A percentile compares a stretch with the other conserved stretches of the same genome.
These are phyloP conservation scores for Dynastes grantii DNA, from an alignment of 2,888 invertebrate genomes.

Conservation along the genomic window DNA sequence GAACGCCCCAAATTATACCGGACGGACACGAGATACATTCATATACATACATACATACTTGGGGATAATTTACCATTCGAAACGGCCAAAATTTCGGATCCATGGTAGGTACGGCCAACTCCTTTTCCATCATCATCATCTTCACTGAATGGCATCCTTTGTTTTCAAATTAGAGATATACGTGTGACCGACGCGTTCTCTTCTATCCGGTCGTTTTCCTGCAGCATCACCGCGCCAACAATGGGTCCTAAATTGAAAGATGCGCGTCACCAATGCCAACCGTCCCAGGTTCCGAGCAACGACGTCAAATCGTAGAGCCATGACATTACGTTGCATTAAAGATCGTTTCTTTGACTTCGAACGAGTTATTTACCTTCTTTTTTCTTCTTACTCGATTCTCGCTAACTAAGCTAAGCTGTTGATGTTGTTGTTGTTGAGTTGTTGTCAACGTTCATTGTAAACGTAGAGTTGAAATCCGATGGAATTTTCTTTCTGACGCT, in stretches of 20 bases:
- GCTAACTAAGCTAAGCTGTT: not conserved
- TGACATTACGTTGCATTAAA: constrained; percentile 35
- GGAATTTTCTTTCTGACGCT: not conserved
- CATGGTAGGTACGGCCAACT: constrained; percentile 8
- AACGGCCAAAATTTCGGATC: constrained; percentile 20
- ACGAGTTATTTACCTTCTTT: not conserved
- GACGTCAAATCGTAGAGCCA: constrained; percentile 22
- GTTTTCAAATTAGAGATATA: constrained; percentile 35
- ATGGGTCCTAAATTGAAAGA: constrained; percentile 32
- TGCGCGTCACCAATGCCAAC: constrained; percentile 19
- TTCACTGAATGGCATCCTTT: constrained; percentile 16
- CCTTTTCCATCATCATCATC: not conserved
- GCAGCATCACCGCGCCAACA: constrained; percentile 27
- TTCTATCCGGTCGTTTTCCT: constrained; percentile 6
- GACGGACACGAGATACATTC: not conserved
- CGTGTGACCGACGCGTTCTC: constrained; percentile 22
- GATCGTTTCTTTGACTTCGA: constrained; percentile 8
- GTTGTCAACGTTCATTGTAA: not conserved
- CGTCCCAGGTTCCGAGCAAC: not conserved
- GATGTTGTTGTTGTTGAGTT: not conserved
- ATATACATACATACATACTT: not conserved
- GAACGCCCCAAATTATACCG: constrained; percentile 1
- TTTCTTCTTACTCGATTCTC: not conserved
- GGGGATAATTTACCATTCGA: constrained; percentile 4
- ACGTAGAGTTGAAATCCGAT: not conserved